Conservation (phyloP, 2,797 vertebrate species). For the Sebastiscus albofasciatus region DNA sequence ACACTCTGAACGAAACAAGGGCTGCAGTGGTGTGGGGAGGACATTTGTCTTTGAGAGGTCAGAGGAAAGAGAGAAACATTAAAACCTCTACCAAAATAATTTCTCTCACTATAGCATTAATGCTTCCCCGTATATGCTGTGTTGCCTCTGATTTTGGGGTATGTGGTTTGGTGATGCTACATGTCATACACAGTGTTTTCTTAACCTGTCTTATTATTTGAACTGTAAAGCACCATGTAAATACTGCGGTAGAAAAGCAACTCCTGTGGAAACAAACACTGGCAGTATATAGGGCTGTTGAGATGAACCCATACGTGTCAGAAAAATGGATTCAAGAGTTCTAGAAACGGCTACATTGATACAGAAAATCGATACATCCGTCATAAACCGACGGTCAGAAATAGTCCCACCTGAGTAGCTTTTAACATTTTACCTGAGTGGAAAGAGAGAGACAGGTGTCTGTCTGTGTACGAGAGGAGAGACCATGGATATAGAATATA, state of each 20-base stretch:
- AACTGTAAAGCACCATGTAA: no score
- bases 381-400: background rate
- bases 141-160: no score
- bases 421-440: background rate
- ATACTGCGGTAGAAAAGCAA: no score
- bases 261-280: no score
- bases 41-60: background rate
- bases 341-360: background rate
- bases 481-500: no score
- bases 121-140: background rate
- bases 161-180: no score
- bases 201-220: no score
- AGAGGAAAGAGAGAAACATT: background rate
- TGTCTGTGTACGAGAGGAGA: background rate
- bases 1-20: background rate
- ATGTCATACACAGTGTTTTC: no score
- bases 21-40: background rate
- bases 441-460: background rate
- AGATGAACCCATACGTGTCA: background rate
- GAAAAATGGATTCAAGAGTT: background rate
- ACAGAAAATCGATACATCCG: background rate
- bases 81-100: background rate
- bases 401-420: background rate
- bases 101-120: background rate
- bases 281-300: accelerated